These are phyloP conservation scores for Astreopora myriophthalma DNA, from an alignment of 64 coral and sea anemone genomes.

Conservation along the genomic window DNA sequence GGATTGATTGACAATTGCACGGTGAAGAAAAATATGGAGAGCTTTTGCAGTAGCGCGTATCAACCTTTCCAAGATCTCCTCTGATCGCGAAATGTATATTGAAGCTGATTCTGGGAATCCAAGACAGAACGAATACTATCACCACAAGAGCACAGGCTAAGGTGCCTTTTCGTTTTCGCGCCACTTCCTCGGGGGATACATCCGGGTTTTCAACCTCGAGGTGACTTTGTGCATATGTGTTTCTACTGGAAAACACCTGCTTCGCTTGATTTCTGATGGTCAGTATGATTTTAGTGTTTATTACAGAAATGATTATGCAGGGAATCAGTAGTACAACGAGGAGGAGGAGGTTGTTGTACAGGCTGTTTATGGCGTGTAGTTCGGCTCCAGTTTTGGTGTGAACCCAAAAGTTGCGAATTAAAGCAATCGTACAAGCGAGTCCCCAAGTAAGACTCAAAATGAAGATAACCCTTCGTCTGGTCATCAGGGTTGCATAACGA, in stretches of 20 bases:
- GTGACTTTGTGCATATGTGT: background rate
- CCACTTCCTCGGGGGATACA: background rate
- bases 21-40: conserved; percentile 28
- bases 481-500: conserved; percentile 50
- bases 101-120: conserved; percentile 37
- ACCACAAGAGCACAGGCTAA: conserved; percentile 21
- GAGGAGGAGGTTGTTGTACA: conserved; percentile 63
- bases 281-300: conserved; percentile 47
- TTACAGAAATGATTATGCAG: background rate
- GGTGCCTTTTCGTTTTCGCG: background rate
- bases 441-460: conserved; percentile 57
- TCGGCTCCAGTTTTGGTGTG: background rate
- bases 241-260: background rate
- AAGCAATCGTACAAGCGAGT: conserved; percentile 11
- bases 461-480: background rate
- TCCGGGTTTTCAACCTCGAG: background rate
- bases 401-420: conserved; percentile 29
- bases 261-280: conserved; percentile 17
- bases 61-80: background rate
- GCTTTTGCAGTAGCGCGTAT: background rate
- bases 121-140: conserved; percentile 26
- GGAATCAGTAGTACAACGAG: conserved; percentile 25
- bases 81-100: conserved; percentile 6
- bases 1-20: conserved; percentile 38
- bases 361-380: background rate